Conservation (phyloP, 2,888 invertebrate species). For the Anarsia innoxiella region DNA sequence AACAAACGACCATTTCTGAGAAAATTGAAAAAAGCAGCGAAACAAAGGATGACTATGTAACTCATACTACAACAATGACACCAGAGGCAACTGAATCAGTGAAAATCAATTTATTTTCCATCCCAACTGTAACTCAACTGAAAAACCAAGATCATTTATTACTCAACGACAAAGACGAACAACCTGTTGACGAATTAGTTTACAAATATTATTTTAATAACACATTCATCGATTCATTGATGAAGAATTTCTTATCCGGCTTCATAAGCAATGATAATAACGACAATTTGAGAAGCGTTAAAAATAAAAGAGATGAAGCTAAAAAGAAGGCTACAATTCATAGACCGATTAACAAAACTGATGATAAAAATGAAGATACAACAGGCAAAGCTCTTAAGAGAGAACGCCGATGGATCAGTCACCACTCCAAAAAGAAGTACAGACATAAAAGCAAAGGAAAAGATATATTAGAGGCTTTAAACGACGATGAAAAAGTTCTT, state of each 20-base stretch:
- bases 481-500: constrained; percentile 13
- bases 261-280: constrained; percentile 28
- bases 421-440: constrained; percentile 27
- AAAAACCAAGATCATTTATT: constrained; percentile 50
- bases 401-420: constrained; percentile 50
- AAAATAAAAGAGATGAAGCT: constrained; percentile 40
- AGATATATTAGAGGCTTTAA: constrained; percentile 1
- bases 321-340: constrained; percentile 33
- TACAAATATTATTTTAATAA: constrained; percentile 68
- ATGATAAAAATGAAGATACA: constrained; percentile 14
- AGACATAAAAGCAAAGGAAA: constrained; percentile 25
- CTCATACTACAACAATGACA: constrained; percentile 20
- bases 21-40: background rate
- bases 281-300: constrained; percentile 26
- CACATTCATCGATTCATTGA: constrained; percentile 55
- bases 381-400: constrained; percentile 22
- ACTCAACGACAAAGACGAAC: constrained; percentile 54
- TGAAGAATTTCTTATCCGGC: constrained; percentile 47
- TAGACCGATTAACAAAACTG: constrained; percentile 33
- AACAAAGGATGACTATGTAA: constrained; percentile 6
- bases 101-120: constrained; percentile 57
- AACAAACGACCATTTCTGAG: background rate
- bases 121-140: constrained; percentile 35
- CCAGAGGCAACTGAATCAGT: constrained; percentile 37
- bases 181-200: constrained; percentile 56